Evolutionary conservation across 2,797 vertebrate species (phyloP), one percentile per base, ranked within the genome.

Genomic region (Malacoctenus gilli): DNA sequence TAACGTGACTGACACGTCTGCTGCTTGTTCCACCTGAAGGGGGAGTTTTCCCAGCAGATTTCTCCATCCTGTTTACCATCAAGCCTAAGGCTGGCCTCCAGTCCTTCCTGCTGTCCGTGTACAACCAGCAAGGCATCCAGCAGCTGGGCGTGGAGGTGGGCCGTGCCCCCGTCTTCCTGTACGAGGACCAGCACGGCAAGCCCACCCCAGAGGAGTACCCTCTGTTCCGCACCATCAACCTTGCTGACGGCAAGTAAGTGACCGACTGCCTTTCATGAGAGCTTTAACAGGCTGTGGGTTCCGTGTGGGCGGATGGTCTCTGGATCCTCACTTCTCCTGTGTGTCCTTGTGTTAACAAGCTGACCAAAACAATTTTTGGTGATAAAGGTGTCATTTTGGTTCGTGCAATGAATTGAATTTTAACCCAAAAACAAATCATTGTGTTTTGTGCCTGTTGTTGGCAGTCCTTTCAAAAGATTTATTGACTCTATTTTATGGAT

Each of bases 211-310:
- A 99, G 90, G 93, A 96, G 40, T 99, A 98, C 79, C 96, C 96
- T 4, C 89, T 96, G 74, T 98, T 99, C 84, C 92, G 94, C 77
- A 94, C 94, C 41, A 86, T 98, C 85, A 98, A 97, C 85, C 89
- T 98, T 0, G 94, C 95, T 20, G 97, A 99, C 61, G 96, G 96
- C 53, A 98, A 96, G 97, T 98, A 92, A 95, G 96, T 93, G 59
- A 76, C 21, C 23, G 46, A 32, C 21, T 12, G 18, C 39, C 43
- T 57, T 55, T 54, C 11, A 1, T 21, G 36, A 60, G 42, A 31
- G n/a, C 10, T 47, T 36, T 22, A 37, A 56, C 40, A 50, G n/a
- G n/a, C n/a, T n/a, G n/a, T n/a, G n/a, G n/a, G n/a, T n/a, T 28
- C 6, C 25, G 2, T 6, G 61, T 51, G 35, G 49, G 22, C 47